These are phyloP conservation scores for Dolichallabes microphthalmus DNA, from an alignment of 2,113 vertebrate species.

Conservation along the genomic window DNA sequence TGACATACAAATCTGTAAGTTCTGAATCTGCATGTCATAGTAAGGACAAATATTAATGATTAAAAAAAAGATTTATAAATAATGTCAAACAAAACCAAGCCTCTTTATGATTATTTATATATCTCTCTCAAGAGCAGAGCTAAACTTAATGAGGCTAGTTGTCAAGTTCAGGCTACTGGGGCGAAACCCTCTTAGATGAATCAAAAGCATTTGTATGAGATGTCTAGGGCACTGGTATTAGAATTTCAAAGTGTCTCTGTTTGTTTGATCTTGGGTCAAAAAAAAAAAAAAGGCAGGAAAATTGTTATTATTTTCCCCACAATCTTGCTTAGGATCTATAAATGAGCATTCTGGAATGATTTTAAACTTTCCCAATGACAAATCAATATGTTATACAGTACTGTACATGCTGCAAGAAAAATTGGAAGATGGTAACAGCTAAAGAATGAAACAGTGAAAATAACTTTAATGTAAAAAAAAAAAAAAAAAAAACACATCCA, in stretches of 20 bases:
- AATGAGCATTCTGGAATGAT: conserved; percentile 64
- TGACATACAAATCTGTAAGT: background rate
- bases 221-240: conserved; percentile 59
- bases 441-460: background rate
- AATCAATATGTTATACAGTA: conserved; percentile 31
- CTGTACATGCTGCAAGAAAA: conserved; percentile 4
- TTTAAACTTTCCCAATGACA: conserved; percentile 56
- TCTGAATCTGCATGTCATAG: background rate
- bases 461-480: background rate
- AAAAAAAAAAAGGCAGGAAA: conserved; percentile 49
- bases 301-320: conserved; percentile 63
- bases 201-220: conserved; percentile 53
- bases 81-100: conserved; percentile 12
- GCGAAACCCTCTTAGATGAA: conserved; percentile 58
- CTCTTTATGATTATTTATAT: conserved; percentile 54
- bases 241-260: conserved; percentile 71
- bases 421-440: background rate
- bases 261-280: conserved; percentile 69
- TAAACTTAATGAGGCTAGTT: conserved; percentile 54
- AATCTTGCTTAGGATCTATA: conserved; percentile 67
- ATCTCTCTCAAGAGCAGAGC: conserved; percentile 49
- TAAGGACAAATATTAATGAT: conserved; percentile 5
- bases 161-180: conserved; percentile 54
- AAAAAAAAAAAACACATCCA: background rate
- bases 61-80: conserved; percentile 28